phyloP scores from a whole-genome alignment of 2,797 vertebrate species.

The Halcyon leucocephala region DNA sequence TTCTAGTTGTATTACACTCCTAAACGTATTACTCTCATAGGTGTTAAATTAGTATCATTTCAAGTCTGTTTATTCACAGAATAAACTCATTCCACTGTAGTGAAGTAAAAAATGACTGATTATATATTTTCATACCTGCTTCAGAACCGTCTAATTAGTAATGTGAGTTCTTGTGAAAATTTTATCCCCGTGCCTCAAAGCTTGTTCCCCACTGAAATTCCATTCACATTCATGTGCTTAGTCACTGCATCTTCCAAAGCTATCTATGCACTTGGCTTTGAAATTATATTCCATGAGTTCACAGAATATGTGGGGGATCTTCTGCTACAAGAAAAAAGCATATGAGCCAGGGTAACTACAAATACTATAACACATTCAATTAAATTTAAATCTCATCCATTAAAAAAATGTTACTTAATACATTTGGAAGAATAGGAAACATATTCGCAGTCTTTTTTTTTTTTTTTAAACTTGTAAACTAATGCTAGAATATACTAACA shows the following conservation, averaged over 20 bases:
- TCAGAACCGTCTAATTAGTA: neutral
- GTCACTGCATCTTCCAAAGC: neutral
- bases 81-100: neutral
- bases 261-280: neutral
- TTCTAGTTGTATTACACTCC: neutral
- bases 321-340: neutral
- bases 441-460: neutral
- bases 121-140: neutral
- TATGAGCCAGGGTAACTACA: neutral
- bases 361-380: neutral
- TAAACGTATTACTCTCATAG: neutral
- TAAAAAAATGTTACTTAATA: neutral
- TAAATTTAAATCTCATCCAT: neutral
- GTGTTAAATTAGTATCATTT: neutral
- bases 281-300: neutral
- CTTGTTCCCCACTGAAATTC: neutral
- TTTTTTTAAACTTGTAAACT: neutral
- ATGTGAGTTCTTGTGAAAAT: neutral
- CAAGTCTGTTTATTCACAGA: neutral
- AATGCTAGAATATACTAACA: neutral
- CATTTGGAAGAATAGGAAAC: neutral
- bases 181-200: neutral
- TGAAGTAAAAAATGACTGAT: neutral
- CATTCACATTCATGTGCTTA: neutral
- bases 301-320: neutral